phyloP scores from a whole-genome alignment of 2,888 invertebrate genomes.

The Melanchra persicariae region DNA sequence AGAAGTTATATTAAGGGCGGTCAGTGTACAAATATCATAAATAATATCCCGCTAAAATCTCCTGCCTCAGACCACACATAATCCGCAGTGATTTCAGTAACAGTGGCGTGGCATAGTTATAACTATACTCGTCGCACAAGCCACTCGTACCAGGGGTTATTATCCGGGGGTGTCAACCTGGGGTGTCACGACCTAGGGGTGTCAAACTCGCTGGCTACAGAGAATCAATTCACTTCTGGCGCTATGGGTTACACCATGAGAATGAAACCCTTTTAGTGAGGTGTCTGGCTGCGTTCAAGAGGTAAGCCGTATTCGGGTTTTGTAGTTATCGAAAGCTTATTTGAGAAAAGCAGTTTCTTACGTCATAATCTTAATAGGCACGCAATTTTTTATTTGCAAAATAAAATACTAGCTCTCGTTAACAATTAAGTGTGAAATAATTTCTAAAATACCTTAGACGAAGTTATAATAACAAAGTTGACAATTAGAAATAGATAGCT shows the following conservation, averaged over 20 bases:
- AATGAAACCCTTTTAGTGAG: slow-evolving; percentile 34
- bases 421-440: no score
- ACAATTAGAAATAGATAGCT: no score
- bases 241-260: slow-evolving; percentile 13
- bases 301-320: neutral
- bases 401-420: no score
- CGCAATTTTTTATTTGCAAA: no score
- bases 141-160: slow-evolving; percentile 52
- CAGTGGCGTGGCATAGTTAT: slow-evolving; percentile 44
- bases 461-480: no score
- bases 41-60: slow-evolving; percentile 21
- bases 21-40: no score
- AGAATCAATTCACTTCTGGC: slow-evolving; percentile 50
- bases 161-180: slow-evolving; percentile 50
- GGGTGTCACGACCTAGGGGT: slow-evolving; percentile 37
- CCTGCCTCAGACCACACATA: slow-evolving; percentile 28
- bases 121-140: slow-evolving; percentile 27
- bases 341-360: no score
- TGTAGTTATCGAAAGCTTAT: no score
- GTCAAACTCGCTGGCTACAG: slow-evolving; percentile 24
- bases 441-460: no score
- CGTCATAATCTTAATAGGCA: no score
- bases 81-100: slow-evolving; percentile 56
- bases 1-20: no score
- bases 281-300: slow-evolving; percentile 16